phyloP scores from a whole-genome alignment of 2,797 vertebrate genomes.

The Sebastiscus albofasciatus region DNA sequence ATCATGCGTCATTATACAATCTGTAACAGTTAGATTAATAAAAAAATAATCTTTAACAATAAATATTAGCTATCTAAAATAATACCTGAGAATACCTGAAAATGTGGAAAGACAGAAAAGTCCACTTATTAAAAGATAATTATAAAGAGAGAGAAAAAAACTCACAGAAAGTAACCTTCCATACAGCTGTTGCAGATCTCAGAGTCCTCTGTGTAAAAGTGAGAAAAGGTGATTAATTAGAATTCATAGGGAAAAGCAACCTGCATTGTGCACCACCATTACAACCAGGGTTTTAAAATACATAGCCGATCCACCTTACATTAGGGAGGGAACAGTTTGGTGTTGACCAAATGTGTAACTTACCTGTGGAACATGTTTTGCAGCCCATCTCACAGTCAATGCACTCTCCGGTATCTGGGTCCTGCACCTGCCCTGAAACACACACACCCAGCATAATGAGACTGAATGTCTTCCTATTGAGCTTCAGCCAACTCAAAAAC shows the following conservation, averaged over 20 bases:
- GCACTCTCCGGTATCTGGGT: conserved; percentile 85
- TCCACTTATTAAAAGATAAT: conserved; percentile 1
- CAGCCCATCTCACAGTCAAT: conserved; percentile 84
- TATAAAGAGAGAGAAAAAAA: conserved; percentile 25
- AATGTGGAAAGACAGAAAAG: not conserved
- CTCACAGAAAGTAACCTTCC: conserved; percentile 85
- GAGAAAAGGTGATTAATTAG: conserved; percentile 56
- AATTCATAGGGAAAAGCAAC: conserved; percentile 23
- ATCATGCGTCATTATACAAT: not conserved
- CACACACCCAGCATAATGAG: not conserved
- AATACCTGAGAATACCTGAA: not conserved
- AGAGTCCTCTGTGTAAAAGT: conserved; percentile 75
- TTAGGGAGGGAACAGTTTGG: not conserved
- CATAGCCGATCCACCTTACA: not conserved
- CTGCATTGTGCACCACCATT: not conserved
- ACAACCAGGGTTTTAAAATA: not conserved
- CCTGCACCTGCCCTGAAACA: conserved; percentile 84
- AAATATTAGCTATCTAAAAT: not conserved
- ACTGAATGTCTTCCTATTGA: not conserved
- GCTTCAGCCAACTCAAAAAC: not conserved
- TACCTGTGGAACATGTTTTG: conserved; percentile 84
- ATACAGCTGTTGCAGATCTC: conserved; percentile 82
- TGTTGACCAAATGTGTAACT: conserved; percentile 19
- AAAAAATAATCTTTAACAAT: not conserved
- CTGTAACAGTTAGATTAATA: not conserved